These are phyloP conservation scores for Cetoscarus ocellatus DNA, from an alignment of 2,797 vertebrate species.

Conservation along the genomic window DNA sequence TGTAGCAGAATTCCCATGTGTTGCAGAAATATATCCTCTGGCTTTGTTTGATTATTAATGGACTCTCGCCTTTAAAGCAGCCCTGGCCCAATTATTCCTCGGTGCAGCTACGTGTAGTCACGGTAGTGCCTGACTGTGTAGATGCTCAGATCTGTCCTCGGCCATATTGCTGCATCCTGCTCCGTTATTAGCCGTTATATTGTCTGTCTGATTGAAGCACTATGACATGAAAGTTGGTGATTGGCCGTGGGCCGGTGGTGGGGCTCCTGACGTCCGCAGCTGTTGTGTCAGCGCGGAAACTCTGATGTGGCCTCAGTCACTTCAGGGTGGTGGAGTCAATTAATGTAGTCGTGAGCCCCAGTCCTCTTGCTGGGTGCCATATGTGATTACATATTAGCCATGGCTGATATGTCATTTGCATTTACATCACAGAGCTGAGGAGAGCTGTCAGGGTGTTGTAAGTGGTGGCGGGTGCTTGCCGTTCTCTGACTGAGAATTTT, in stretches of 20 bases:
- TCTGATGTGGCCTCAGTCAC: slow-evolving; percentile 75
- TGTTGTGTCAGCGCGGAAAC: slow-evolving; percentile 72
- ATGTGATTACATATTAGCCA: slow-evolving; percentile 83
- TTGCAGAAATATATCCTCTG: slow-evolving; percentile 79
- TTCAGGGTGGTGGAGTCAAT: slow-evolving; percentile 78
- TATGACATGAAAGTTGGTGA: slow-evolving; percentile 63
- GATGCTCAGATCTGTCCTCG: slow-evolving; percentile 72
- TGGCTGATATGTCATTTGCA: slow-evolving; percentile 80
- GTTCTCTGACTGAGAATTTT: slow-evolving; percentile 63
- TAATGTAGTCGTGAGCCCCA: slow-evolving; percentile 78
- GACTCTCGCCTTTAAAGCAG: slow-evolving; percentile 78
- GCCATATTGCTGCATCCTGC: slow-evolving; percentile 62
- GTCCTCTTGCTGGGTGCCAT: slow-evolving; percentile 80
- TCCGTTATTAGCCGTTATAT: slow-evolving; percentile 80
- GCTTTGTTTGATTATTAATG: slow-evolving; percentile 89
- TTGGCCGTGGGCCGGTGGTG: slow-evolving; percentile 62
- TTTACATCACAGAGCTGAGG: slow-evolving; percentile 78
- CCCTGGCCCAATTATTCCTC: slow-evolving; percentile 83
- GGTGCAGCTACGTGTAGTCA: slow-evolving; percentile 63
- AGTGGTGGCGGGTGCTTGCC: slow-evolving; percentile 53
- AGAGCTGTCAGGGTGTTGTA: slow-evolving; percentile 73
- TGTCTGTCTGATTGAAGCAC: slow-evolving; percentile 67
- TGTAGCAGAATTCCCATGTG: slow-evolving; percentile 84
- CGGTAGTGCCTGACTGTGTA: slow-evolving; percentile 54
- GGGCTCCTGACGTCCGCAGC: slow-evolving; percentile 60